Base-by-base conservation (phyloP, 2,888 invertebrate genomes). In the Orthosia cruda region DNA sequence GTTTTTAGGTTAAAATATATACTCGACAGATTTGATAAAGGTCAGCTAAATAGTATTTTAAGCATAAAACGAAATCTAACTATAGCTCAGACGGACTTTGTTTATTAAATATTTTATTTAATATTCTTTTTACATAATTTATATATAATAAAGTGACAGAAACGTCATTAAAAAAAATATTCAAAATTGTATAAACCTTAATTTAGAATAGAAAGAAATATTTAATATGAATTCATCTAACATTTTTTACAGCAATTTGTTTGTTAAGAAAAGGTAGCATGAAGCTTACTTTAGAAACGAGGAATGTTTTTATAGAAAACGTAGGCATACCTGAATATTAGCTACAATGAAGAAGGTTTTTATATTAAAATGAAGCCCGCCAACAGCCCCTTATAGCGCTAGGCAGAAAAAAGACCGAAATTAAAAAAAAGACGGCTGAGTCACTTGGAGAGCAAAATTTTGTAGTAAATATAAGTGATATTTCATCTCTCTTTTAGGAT, bases 351-450 rank as follows among this genome's bases (percentile, higher is more conserved):
- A 72, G 58, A 58, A 74, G 57, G 72, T 71, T 80, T 80, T 75
- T 83, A 64, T 80, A 82, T 71, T 80, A 84, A 76, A 84, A 84
- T 71, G 69, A 64, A 75, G 64, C 62, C 67, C 20, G 54, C 45
- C 57, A 49, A 59, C 57, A n/a, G 67, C 68, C n/a, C 49, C 32
- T 74, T 61, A 68, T 57, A 64, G 57, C 49, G 55, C n/a, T 59
- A 57, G 52, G 16, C 50, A 61, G 18, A 69, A 69, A 57, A 71
- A 75, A 64, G 20, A 75, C 64, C 69, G 45, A 84, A 81, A 84
- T 86, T 66, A 84, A 86, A 64, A 84, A 86, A 80, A 70, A 66
- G 15, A 64, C 0, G 63, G 55, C 26, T 20, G 3, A 5, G 32
- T 16, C 20, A 70, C 32, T 62, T 69, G 54, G n/a, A 4, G 55